Percentiles rank a stretch among this genome's conserved stretches.
phyloP scores from a whole-genome alignment of 2,888 invertebrate species.

The Eulithis testata region DNA sequence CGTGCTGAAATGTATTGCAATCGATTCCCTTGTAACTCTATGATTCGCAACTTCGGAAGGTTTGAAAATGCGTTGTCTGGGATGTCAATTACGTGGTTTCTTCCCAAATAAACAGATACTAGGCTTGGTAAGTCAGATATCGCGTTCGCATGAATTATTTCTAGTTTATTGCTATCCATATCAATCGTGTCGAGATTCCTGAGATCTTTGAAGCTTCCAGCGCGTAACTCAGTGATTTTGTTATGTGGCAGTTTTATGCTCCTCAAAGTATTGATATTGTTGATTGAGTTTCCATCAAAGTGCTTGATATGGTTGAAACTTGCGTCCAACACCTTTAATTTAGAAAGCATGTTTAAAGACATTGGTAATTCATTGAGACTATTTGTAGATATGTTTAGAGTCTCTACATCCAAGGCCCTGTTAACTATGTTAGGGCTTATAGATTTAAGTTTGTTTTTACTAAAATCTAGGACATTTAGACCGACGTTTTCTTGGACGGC shows the following conservation, averaged over 20 bases:
- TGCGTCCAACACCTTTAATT: slow-evolving; percentile 89
- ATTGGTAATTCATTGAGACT: slow-evolving; percentile 89
- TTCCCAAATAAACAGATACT: slow-evolving; percentile 87
- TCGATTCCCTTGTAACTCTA: slow-evolving; percentile 92
- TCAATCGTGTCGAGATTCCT: slow-evolving; percentile 89
- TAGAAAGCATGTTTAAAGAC: slow-evolving; percentile 87
- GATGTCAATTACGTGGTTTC: slow-evolving; percentile 89
- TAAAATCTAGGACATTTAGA: slow-evolving; percentile 88
- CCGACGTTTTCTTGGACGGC: slow-evolving; percentile 87
- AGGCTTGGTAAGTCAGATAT: slow-evolving; percentile 88
- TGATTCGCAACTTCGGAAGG: slow-evolving; percentile 88
- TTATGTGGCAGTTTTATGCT: slow-evolving; percentile 91
- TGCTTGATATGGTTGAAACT: slow-evolving; percentile 90
- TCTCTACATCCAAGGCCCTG: slow-evolving; percentile 87
- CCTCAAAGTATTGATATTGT: slow-evolving; percentile 87
- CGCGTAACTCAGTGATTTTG: slow-evolving; percentile 87
- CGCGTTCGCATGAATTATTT: slow-evolving; percentile 89
- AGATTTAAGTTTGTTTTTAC: slow-evolving; percentile 89
- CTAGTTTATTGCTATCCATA: slow-evolving; percentile 92
- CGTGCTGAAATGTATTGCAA: slow-evolving; percentile 88
- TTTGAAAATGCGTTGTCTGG: slow-evolving; percentile 91
- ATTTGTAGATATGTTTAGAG: slow-evolving; percentile 91
- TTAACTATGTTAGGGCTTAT: slow-evolving; percentile 87
- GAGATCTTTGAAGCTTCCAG: slow-evolving; percentile 89
- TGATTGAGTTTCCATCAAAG: slow-evolving; percentile 88